Base-by-base conservation (phyloP, 2,113 vertebrate genomes). In the Formicarius rufipectus region DNA sequence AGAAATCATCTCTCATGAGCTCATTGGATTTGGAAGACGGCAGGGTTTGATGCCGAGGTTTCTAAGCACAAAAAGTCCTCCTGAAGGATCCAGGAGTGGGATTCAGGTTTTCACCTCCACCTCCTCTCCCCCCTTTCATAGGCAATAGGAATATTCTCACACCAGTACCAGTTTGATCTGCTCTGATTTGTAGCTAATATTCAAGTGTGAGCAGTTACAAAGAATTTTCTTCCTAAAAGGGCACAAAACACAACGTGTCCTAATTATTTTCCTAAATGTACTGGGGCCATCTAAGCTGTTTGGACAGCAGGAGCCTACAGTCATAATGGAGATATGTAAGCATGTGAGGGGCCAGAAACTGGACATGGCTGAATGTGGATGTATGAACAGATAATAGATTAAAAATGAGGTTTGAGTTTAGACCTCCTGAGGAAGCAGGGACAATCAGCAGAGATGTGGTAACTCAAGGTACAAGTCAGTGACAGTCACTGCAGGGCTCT, bases 401-500 rank as follows among this genome's bases (percentile, higher is more conserved):
- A 74, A 53, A 90, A 80, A 2, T 12, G 2, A 15, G 10, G 4
- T 88, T 64, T 88, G 30, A 72, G 30, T 40, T 84, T 30, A 75
- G 37, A 49, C 25, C 30, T 74, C 66, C 60, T 30, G 23, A 92
- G 45, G 49, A 71, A 81, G 49, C 60, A 75, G 2, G 6, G 58
- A 37, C 73, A 69, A 72, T 60, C 62, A 89, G 53, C 76, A 91
- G 72, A 90, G 55, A 56, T 8, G 2, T 18, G 31, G 37, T 40
- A 66, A 87, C 72, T 91, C 52, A 31, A 72, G 55, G 82, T 72
- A 44, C 52, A 74, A 86, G 85, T 16, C 19, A 3, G 75, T 86
- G 93, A 93, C 68, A 71, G 81, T 76, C 69, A 87, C 87, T 78
- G 85, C 83, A 52, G 79, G 35, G 77, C 59, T 85, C 81, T 82